Percentiles rank a stretch among this genome's conserved stretches.
Evolutionary conservation across 2,797 vertebrate genomes (phyloP).

Genomic region (Bradypodion ventrale): DNA sequence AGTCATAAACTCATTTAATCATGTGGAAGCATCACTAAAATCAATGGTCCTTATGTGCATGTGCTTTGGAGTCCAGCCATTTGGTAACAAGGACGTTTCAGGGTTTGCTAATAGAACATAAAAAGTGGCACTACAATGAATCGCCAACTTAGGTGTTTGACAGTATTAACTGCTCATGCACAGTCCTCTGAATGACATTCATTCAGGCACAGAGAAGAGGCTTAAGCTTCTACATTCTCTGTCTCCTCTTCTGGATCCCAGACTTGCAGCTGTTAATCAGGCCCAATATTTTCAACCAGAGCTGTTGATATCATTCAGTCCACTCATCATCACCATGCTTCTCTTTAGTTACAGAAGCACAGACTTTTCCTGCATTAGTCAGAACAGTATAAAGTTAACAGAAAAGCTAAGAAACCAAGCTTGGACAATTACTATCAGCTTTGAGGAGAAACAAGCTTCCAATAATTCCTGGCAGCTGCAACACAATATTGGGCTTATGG

Average conservation of each 20-base stretch:
- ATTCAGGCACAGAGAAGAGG: not conserved
- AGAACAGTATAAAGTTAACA: too few species aligned
- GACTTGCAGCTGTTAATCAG: too few species aligned
- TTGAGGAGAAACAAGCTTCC: not conserved
- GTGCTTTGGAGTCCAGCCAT: conserved; percentile 20
- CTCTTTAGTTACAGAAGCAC: not conserved
- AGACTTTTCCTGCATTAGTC: not conserved
- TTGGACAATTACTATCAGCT: not conserved
- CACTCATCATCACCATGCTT: not conserved
- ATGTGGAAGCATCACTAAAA: conserved; percentile 15
- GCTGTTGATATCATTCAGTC: not conserved
- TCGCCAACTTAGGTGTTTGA: not conserved
- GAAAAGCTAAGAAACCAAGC: not conserved
- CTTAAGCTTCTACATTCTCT: not conserved
- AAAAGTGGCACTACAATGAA: not conserved
- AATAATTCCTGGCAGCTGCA: not conserved
- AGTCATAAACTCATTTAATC: conserved; percentile 18
- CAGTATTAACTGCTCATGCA: not conserved
- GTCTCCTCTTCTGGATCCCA: not conserved
- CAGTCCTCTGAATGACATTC: not conserved
- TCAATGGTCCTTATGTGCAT: conserved; percentile 21
- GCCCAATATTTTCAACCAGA: not conserved
- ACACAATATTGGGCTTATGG: too few species aligned
- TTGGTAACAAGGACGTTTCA: conserved; percentile 11
- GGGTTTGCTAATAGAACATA: not conserved